Base-by-base conservation (phyloP, 2,797 vertebrate species). In the Ctenopoma multispine region DNA sequence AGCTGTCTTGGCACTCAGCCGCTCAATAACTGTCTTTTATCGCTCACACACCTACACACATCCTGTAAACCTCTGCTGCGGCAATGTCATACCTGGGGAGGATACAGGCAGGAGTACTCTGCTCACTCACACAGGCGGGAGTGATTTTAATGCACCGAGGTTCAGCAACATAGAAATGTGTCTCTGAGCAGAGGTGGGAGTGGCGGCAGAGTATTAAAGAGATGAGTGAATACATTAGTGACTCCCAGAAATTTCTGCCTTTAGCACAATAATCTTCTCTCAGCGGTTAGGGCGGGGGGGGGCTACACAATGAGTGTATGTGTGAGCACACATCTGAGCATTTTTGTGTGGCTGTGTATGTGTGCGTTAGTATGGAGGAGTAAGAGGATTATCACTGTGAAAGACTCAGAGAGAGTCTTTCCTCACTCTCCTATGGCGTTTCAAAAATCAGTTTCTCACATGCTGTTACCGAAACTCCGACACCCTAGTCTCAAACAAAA, bases 351-450 rank as follows among this genome's bases (percentile, higher is more conserved):
- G 41, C 44, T 54, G 53, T 34, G 56, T 58, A 60, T n/a, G 59
- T 59, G 63, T 47, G 58, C 60, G 77, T 55, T 21, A 34, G 67
- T 69, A 77, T 2, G 20, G 60, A 66, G 8, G 7, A 58, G 12
- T 89, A 90, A 91, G 82, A 88, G 82, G 89, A 91, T 91, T 90
- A 92, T 65, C 73, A 74, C 38, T 59, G 69, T 80, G 64, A 82
- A 78, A 69, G 56, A 71, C 70, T 68, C 54, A 55, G 18, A 64
- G 20, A 57, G 65, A 77, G 69, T 62, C 77, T 77, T 68, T 80
- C 54, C 72, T 41, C 23, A 15, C 49, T 83, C 46, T 38, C 59
- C 63, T 69, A 71, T 69, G 68, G 89, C 77, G 74, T 65, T 57
- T n/a, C 36, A 0, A 75, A 82, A 80, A 49, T 61, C 21, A 5